Evolutionary conservation across 2,797 vertebrate genomes (phyloP), one percentile per base, ranked within the genome.

Genomic region (Cyclopterus lumpus): DNA sequence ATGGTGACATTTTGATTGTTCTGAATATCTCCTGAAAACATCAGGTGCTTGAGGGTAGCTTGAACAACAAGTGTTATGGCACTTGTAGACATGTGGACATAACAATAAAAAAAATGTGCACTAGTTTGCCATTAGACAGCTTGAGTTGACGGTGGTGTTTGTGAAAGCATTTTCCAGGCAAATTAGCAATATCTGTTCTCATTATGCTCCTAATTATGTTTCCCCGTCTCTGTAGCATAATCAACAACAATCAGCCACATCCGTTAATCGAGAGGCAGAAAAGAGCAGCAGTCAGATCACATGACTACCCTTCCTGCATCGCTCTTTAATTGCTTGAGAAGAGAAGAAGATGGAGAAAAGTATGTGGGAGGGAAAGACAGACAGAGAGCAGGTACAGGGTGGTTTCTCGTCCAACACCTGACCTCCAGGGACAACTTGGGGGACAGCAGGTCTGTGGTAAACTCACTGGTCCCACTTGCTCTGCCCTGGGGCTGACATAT

Each of bases 221-320:
- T 86, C 79, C 83, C 74, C 53, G 83, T 90, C 89, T 94, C 90
- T 68, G 88, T 87, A 83, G 92, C 86, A 82, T 92, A 93, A 93
- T 94, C 89, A 92, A 89, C 92, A 92, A 92, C 92, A 92, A 92
- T 93, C 91, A 91, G 90, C 89, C 84, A 88, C 81, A 81, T 94
- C 87, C 86, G 86, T 91, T 93, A 91, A 92, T 88, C 83, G 82
- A 77, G 83, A 82, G 67, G 85, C 78, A 87, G 88, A 69, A 79
- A 84, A 80, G 87, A 85, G 81, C 86, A 79, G 83, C 75, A 80
- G 79, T 73, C 83, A 74, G 78, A 86, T 88, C 85, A 69, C 65
- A 67, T 82, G 76, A 74, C 69, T 64, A 10, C 36, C 61, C 66
- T 68, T 38, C n/a, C 32, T 11, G 61, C 36, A 7, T 51, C 8